Percentiles rank a stretch among this genome's conserved stretches.
Conservation (phyloP, 2,113 vertebrate species). For the Sialia sialis region DNA sequence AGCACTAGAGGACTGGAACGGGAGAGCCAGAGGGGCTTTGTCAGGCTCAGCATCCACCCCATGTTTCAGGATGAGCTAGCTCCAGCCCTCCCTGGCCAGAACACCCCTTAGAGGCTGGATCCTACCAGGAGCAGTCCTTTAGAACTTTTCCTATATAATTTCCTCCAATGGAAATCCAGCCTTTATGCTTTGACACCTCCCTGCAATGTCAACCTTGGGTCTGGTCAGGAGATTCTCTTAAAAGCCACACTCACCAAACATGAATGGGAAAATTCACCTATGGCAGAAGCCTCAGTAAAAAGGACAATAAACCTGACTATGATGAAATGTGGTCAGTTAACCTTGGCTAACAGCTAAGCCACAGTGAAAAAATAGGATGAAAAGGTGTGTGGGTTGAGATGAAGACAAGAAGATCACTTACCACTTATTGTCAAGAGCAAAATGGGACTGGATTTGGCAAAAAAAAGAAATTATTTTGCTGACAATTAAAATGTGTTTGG, state of each 20-base stretch:
- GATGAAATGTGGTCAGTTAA: not conserved
- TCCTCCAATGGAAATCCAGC: not conserved
- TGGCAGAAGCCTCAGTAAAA: not conserved
- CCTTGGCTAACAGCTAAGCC: not conserved
- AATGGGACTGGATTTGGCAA: not conserved
- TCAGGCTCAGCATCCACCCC: fast-evolving
- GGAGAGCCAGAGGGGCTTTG: not conserved
- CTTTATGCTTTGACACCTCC: not conserved
- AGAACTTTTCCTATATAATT: not conserved
- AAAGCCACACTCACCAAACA: not conserved
- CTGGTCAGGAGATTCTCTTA: not conserved
- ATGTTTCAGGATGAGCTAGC: not conserved
- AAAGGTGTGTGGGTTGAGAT: not conserved
- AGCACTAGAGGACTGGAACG: not conserved
- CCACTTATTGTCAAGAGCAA: not conserved
- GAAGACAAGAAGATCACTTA: not conserved
- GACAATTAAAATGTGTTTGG: not conserved
- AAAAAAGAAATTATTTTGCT: not conserved
- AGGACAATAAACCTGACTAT: not conserved
- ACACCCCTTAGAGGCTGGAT: not conserved
- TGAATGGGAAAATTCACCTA: not conserved
- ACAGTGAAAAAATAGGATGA: not conserved
- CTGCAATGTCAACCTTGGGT: not conserved
- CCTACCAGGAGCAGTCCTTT: not conserved
- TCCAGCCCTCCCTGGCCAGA: not conserved